Conservation (phyloP, 2,797 vertebrate genomes). For the Semotilus atromaculatus region DNA sequence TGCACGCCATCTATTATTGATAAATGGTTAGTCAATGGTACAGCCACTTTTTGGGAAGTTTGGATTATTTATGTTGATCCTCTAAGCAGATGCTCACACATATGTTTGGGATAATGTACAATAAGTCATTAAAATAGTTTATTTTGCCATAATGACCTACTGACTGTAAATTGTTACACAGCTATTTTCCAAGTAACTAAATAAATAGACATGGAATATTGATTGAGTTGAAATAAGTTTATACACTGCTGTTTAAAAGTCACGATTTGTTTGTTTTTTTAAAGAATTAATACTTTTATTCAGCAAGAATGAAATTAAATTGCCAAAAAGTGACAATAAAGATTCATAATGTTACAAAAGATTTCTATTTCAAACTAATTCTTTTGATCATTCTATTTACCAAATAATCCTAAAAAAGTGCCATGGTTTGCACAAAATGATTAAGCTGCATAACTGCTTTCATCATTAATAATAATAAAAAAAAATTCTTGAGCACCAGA, state of each 20-base stretch:
- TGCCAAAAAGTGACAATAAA: neutral
- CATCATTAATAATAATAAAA: too few species aligned
- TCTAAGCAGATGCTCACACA: neutral
- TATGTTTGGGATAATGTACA: neutral
- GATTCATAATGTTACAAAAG: neutral
- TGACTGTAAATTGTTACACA: neutral
- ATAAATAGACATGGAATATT: neutral
- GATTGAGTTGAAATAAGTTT: neutral
- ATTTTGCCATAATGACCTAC: neutral
- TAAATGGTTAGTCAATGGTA: neutral
- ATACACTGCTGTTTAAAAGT: neutral
- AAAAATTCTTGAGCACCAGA: too few species aligned
- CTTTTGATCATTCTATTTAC: neutral
- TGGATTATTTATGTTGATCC: constrained; percentile 14
- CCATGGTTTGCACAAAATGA: neutral
- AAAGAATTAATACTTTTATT: neutral
- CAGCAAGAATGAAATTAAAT: neutral
- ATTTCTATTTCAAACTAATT: neutral
- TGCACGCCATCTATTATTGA: constrained; percentile 39
- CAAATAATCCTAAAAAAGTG: too few species aligned
- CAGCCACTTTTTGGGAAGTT: neutral
- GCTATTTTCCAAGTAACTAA: neutral
- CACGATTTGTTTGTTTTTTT: too few species aligned
- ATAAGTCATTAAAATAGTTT: neutral
- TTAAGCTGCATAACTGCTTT: too few species aligned